Conservation (phyloP, 2,888 invertebrate genomes). For the Keiferia lycopersicella region DNA sequence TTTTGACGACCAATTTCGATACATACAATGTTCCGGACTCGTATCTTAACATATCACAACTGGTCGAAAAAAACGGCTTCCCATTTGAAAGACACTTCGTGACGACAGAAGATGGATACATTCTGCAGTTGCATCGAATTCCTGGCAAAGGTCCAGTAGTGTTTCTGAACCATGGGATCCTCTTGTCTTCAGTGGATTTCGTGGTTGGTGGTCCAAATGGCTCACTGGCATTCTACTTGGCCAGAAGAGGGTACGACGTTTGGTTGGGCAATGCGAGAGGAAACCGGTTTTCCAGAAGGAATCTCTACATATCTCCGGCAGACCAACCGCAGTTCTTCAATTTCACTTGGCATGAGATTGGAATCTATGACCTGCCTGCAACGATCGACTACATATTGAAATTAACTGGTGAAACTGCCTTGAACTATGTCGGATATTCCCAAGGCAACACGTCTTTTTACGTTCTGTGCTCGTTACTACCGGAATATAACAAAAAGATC, state of each 20-base stretch:
- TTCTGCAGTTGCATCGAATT: constrained; percentile 36
- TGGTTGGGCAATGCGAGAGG: constrained; percentile 91
- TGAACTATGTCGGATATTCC: constrained; percentile 89
- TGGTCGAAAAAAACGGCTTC: constrained; percentile 25
- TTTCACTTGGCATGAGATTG: constrained; percentile 90
- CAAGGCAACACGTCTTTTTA: constrained; percentile 84
- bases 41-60: constrained; percentile 10
- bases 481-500: constrained; percentile 83
- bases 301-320: constrained; percentile 62
- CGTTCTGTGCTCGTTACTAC: constrained; percentile 80
- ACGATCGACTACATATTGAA: constrained; percentile 84
- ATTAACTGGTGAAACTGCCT: constrained; percentile 70
- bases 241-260: constrained; percentile 83
- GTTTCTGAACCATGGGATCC: constrained; percentile 87
- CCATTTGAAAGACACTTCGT: constrained; percentile 34
- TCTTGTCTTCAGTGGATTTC: constrained; percentile 86
- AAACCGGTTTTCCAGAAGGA: constrained; percentile 78
- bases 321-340: constrained; percentile 65
- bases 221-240: constrained; percentile 79
- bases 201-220: constrained; percentile 81
- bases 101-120: constrained; percentile 41
- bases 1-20: background rate
- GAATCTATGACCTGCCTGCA: constrained; percentile 86
- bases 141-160: constrained; percentile 56
- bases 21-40: constrained; percentile 14